A percentile compares a stretch with the other conserved stretches of the same genome.
phyloP scores from a whole-genome alignment of 2,888 invertebrate genomes.

The Chalcosyrphus nemorum region DNA sequence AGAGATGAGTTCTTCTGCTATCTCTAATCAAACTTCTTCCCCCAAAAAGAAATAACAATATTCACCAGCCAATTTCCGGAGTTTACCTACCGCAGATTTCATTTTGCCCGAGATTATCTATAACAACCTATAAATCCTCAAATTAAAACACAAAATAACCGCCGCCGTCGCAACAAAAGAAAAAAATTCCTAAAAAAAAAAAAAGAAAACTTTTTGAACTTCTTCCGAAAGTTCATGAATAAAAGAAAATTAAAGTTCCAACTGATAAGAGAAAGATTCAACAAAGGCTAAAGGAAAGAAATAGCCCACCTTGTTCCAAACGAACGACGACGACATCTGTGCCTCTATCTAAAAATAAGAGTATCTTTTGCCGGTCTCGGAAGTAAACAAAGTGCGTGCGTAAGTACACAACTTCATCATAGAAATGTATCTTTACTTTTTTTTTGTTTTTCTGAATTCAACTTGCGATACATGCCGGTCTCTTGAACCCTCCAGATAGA shows the following conservation, averaged over 20 bases:
- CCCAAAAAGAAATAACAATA: background rate
- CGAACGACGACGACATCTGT: background rate
- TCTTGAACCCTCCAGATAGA: background rate
- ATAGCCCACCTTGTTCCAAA: background rate
- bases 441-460: background rate
- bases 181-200: background rate
- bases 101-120: background rate
- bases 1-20: background rate
- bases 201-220: background rate
- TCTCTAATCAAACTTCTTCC: slow-evolving; percentile 7
- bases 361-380: background rate
- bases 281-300: background rate
- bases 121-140: background rate
- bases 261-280: slow-evolving; percentile 20
- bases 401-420: background rate
- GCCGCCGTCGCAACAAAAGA: background rate
- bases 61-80: background rate
- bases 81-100: slow-evolving; percentile 15
- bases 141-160: background rate
- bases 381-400: slow-evolving; percentile 20
- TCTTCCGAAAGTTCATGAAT: background rate
- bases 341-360: background rate
- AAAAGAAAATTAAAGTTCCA: slow-evolving; percentile 2
- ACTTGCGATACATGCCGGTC: slow-evolving; percentile 1
- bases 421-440: background rate